phyloP scores from a whole-genome alignment of 2,888 invertebrate genomes.

The Campopleginae sp. region DNA sequence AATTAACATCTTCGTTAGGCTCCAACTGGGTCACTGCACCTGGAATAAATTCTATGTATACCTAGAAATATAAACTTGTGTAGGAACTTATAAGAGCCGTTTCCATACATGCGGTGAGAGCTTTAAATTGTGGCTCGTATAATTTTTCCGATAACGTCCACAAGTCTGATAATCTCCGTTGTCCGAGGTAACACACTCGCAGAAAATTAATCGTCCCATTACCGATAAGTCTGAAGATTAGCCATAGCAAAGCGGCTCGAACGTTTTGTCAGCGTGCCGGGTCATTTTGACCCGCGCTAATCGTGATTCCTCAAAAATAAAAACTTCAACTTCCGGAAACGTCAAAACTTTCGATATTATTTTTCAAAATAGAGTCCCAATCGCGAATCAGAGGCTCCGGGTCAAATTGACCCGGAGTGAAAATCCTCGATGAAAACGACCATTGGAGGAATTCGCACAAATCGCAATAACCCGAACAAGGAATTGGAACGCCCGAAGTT shows the following conservation, averaged over 20 bases:
- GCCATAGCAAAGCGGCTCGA: background rate
- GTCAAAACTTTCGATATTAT: too few relatives aligned
- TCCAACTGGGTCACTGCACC: constrained; percentile 71
- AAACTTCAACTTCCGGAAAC: too few relatives aligned
- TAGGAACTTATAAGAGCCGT: background rate
- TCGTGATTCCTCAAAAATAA: too few relatives aligned
- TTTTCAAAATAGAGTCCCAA: too few relatives aligned
- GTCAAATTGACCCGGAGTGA: background rate
- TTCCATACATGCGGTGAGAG: background rate
- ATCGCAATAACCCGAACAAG: background rate
- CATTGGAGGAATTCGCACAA: background rate
- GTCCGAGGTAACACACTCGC: background rate
- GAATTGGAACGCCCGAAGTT: background rate
- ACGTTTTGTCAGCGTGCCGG: too few relatives aligned
- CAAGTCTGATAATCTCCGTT: background rate
- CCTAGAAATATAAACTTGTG: background rate
- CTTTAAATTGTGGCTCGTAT: background rate
- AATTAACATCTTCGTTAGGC: constrained; percentile 78
- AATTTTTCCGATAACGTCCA: background rate
- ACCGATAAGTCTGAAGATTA: background rate
- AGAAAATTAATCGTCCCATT: background rate
- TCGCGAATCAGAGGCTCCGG: too few relatives aligned
- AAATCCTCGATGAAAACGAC: background rate
- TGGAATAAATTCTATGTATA: constrained; percentile 1
- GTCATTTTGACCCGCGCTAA: too few relatives aligned